Base-by-base conservation (phyloP, 2,797 vertebrate genomes). In the Myotis planiceps region DNA sequence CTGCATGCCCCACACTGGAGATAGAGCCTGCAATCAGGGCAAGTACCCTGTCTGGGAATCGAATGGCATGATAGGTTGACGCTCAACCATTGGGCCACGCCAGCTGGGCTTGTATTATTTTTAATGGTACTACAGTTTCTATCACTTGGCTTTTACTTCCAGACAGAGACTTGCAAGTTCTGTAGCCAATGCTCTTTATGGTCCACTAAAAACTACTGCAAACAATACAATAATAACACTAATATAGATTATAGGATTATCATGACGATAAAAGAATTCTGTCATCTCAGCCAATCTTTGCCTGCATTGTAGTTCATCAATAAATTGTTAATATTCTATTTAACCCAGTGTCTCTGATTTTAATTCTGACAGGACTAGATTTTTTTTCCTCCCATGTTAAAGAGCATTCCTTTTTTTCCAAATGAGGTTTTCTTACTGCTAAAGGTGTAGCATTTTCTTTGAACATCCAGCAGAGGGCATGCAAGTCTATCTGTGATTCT, bases 381-480 rank as follows among this genome's bases (percentile, higher is more conserved):
- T 39, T 76, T 51, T 66, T 23, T 53, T 21, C 66, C 71, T 74
- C 23, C 29, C 2, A 68, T 75, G 23, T 89, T 55, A 89, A 37
- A 88, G 0, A 29, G 25, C 34, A 0, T 0, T 58, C 63, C 9
- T 96, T 88, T 92, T 97, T 97, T 92, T 68, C 9, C 19, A 45
- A 83, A 79, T 55, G 21, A 58, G 42, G 2, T 34, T 58, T 82
- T 84, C 85, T 90, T 78, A 29, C 5, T 51, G 18, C 7, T 69
- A 15, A 72, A 51, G 19, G 29, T 96, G 76, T 91, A 92, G 94
- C 29, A 74, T n/a, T 85, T 96, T 85, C 75, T 39, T 19, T 75
- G 29, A 81, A 37, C 25, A 45, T 81, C 96, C 97, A 97, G 93
- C 92, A 98, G 97, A 93, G 95, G 97, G 95, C 97, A 92, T 96